Percentiles rank a stretch among this genome's conserved stretches.
Evolutionary conservation across 2,797 vertebrate genomes (phyloP).

Genomic region (Hafferia zeledoni): DNA sequence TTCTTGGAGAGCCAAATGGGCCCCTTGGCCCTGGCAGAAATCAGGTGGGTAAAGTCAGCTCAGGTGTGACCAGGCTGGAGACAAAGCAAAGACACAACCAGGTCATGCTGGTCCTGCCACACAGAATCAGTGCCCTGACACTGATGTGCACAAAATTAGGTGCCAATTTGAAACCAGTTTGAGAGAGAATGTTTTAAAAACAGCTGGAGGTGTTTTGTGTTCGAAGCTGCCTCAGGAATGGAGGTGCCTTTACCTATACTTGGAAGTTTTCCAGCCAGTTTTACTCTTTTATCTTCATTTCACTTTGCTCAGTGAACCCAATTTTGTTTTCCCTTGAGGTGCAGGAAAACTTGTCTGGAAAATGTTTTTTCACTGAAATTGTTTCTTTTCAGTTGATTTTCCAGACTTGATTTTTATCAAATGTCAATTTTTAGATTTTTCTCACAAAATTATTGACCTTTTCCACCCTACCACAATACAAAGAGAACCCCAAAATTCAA

Average conservation of each 20-base stretch:
- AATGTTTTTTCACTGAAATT: not conserved
- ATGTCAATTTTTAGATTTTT: not conserved
- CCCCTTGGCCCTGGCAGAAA: not conserved
- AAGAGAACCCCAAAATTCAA: conserved; percentile 1
- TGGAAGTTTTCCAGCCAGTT: not conserved
- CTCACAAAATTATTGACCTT: not conserved
- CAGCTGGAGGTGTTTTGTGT: not conserved
- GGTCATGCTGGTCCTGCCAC: not conserved
- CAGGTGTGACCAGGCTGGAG: not conserved
- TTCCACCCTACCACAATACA: not conserved
- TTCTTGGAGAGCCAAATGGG: not conserved
- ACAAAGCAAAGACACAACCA: not conserved
- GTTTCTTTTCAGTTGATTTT: not conserved
- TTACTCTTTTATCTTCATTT: not conserved
- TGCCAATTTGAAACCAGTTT: not conserved
- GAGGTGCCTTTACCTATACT: not conserved
- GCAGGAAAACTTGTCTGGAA: not conserved
- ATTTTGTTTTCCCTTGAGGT: not conserved
- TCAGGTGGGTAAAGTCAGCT: not conserved
- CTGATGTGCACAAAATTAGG: not conserved
- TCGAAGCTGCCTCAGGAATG: not conserved
- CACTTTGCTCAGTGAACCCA: accelerated
- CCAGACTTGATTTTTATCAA: not conserved
- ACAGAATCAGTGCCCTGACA: not conserved
- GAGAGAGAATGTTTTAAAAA: not conserved